Conservation (phyloP, 2,113 vertebrate species). For the Glaucomys volans region DNA sequence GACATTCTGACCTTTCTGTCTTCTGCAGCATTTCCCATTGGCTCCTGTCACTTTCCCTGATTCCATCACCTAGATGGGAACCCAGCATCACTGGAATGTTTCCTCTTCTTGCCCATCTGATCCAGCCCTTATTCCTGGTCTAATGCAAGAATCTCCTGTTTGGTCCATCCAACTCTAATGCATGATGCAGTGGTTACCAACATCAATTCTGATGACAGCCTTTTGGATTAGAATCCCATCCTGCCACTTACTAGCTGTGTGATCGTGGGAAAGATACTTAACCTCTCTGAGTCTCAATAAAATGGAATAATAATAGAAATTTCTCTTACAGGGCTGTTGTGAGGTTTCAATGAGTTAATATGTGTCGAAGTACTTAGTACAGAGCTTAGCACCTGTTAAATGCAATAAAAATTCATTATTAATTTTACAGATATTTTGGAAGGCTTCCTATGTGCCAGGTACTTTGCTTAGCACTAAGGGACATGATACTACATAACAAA, state of each 20-base stretch:
- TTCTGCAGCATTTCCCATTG: background rate
- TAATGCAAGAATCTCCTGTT: background rate
- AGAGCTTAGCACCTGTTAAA: background rate
- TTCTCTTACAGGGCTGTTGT: background rate
- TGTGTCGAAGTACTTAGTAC: background rate
- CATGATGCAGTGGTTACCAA: background rate
- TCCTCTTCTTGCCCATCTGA: background rate
- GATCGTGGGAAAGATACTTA: background rate
- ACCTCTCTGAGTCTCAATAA: background rate
- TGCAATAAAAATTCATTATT: background rate
- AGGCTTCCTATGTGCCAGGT: background rate
- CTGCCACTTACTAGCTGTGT: background rate
- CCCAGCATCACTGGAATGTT: background rate
- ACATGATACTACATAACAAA: background rate
- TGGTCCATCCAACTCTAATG: background rate
- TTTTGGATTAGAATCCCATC: background rate
- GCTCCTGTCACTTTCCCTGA: background rate
- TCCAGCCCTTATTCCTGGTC: background rate
- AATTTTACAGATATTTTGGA: conserved; percentile 35
- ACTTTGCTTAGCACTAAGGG: background rate
- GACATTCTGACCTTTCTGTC: too few relatives aligned
- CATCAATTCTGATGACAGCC: background rate
- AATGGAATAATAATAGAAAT: background rate
- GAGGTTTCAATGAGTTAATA: background rate
- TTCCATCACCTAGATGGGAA: background rate